Percentiles rank a stretch among this genome's conserved stretches.
Evolutionary conservation across 2,888 invertebrate species (phyloP).

Genomic region (Baronia brevicornis): DNA sequence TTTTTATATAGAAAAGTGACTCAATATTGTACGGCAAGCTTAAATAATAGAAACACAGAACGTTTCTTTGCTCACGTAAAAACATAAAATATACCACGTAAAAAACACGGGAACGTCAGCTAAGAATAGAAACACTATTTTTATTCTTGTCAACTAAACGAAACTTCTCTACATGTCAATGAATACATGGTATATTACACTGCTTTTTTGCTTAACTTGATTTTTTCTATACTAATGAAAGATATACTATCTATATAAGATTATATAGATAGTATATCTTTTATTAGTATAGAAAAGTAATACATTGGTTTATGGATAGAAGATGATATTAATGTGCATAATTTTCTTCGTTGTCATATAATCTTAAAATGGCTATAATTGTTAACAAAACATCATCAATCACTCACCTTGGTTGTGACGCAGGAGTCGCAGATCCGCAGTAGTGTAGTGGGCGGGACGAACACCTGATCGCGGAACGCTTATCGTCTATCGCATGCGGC

Average conservation of each 20-base stretch:
- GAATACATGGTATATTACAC: too few species aligned
- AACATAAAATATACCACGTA: constrained; percentile 11
- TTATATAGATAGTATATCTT: constrained; percentile 8
- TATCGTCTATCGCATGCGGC: constrained; percentile 28
- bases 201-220: too few species aligned
- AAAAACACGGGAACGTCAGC: constrained; percentile 7
- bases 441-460: constrained; percentile 35
- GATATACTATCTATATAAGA: constrained; percentile 5
- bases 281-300: constrained; percentile 1
- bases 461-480: constrained; percentile 34
- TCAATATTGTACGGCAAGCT: too few species aligned
- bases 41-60: too few species aligned
- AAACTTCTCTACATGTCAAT: constrained; percentile 8
- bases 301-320: too few species aligned
- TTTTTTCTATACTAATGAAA: constrained; percentile 2
- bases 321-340: constrained; percentile 16
- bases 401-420: constrained; percentile 52
- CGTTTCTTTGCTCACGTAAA: constrained; percentile 11
- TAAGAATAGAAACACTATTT: constrained; percentile 14
- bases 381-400: constrained; percentile 55
- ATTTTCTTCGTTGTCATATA: constrained; percentile 38
- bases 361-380: constrained; percentile 51
- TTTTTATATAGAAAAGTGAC: too few species aligned
- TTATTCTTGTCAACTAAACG: constrained; percentile 14
- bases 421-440: constrained; percentile 27